These are phyloP conservation scores for Tonatia bakeri DNA, from an alignment of 2,113 vertebrate species.

Conservation along the genomic window DNA sequence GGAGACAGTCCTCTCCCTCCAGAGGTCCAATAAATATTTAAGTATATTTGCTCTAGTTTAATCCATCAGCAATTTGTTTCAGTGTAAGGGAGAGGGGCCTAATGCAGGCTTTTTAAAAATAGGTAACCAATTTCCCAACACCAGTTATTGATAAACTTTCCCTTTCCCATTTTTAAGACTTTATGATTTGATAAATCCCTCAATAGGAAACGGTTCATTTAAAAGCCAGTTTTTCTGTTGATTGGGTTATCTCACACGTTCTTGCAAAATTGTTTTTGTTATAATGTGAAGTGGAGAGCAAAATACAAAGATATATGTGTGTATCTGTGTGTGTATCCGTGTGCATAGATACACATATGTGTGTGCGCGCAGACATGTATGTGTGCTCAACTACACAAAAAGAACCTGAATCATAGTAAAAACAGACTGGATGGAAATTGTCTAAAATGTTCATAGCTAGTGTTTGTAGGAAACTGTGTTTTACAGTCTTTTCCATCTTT, in stretches of 20 bases:
- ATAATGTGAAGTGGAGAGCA: neutral
- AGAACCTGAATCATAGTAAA: neutral
- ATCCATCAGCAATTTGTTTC: neutral
- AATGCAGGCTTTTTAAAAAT: neutral
- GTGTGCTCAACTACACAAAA: neutral
- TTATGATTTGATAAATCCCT: neutral
- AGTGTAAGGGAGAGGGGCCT: neutral
- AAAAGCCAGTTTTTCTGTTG: neutral
- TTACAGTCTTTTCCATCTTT: neutral
- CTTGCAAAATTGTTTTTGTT: neutral
- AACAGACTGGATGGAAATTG: neutral
- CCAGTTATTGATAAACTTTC: neutral
- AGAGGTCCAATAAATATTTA: slow-evolving; percentile 21
- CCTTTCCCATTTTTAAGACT: neutral
- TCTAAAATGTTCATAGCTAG: neutral
- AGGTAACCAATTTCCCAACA: neutral
- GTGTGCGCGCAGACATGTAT: neutral
- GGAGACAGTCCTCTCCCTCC: neutral
- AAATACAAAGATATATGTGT: neutral
- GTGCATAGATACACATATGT: neutral
- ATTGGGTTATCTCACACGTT: neutral
- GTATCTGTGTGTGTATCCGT: neutral
- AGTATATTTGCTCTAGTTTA: neutral
- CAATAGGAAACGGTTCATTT: neutral
- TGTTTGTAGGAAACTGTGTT: neutral